Conservation (phyloP, 2,888 invertebrate species). For the Trissoscelio sp. region DNA sequence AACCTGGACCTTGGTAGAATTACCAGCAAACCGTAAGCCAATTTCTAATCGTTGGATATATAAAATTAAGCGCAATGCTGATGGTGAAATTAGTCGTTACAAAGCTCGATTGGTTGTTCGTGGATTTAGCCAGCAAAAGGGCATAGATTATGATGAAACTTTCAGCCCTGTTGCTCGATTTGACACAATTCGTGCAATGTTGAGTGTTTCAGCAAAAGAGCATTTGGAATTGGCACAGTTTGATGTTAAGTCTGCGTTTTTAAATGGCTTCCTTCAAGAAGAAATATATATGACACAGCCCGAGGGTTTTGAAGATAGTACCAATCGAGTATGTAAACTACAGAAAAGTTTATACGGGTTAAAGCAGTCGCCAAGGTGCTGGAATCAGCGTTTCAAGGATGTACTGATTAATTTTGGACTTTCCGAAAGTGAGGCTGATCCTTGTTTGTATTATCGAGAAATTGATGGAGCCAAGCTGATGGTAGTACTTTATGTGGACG, state of each 20-base stretch:
- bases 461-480: not conserved
- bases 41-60: conserved; percentile 55
- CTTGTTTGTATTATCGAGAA: conserved; percentile 1
- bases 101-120: conserved; percentile 29
- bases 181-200: conserved; percentile 10
- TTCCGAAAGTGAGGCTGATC: conserved; percentile 43
- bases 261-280: conserved; percentile 1
- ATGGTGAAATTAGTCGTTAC: conserved; percentile 50
- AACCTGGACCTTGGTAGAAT: conserved; percentile 47
- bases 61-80: conserved; percentile 25
- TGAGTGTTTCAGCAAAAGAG: conserved; percentile 17
- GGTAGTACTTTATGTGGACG: conserved; percentile 56
- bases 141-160: conserved; percentile 16
- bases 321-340: conserved; percentile 45
- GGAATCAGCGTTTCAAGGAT: conserved; percentile 30
- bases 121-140: conserved; percentile 14
- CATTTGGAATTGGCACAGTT: conserved; percentile 11
- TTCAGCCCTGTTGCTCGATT: conserved; percentile 27
- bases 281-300: conserved; percentile 58
- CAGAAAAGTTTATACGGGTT: conserved; percentile 50
- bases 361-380: conserved; percentile 47
- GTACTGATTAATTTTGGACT: conserved; percentile 17
- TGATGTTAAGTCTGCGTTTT: conserved; percentile 14
- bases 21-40: conserved; percentile 31
- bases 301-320: conserved; percentile 33